These are phyloP conservation scores for Apoderus coryli DNA, from an alignment of 2,888 invertebrate species.

Conservation along the genomic window DNA sequence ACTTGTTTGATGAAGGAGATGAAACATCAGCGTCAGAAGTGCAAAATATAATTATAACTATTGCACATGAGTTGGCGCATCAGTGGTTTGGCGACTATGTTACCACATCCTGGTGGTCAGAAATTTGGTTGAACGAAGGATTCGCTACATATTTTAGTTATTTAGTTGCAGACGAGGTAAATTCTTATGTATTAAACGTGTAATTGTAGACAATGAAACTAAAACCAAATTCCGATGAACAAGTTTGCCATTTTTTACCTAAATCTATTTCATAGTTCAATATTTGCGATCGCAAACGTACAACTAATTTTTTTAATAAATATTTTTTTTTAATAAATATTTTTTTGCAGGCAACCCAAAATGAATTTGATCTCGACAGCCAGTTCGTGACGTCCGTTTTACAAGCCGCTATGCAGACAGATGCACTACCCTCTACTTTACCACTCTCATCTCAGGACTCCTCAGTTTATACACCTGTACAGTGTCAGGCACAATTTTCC, in stretches of 20 bases:
- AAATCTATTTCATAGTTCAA: too few relatives aligned
- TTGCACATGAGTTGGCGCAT: slow-evolving; percentile 66
- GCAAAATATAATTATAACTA: slow-evolving; percentile 47
- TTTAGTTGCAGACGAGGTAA: slow-evolving; percentile 41
- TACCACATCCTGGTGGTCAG: slow-evolving; percentile 61
- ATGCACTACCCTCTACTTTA: slow-evolving; percentile 26
- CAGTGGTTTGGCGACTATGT: slow-evolving; percentile 72
- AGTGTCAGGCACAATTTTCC: slow-evolving; percentile 40
- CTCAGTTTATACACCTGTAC: slow-evolving; percentile 35
- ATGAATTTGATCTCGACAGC: slow-evolving; percentile 45
- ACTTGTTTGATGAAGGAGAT: slow-evolving; percentile 18
- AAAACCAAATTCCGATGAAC: too few relatives aligned
- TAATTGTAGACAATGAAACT: too few relatives aligned
- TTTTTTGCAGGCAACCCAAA: too few relatives aligned
- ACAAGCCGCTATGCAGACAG: slow-evolving; percentile 33
- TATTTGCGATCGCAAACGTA: too few relatives aligned
- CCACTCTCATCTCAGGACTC: slow-evolving; percentile 36
- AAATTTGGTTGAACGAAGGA: slow-evolving; percentile 59
- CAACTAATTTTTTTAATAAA: too few relatives aligned
- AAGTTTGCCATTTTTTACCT: too few relatives aligned
- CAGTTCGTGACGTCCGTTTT: slow-evolving; percentile 54
- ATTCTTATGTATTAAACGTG: slow-evolving; percentile 9
- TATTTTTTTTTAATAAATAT: too few relatives aligned
- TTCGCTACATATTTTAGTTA: slow-evolving; percentile 64
- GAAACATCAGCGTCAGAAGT: slow-evolving; percentile 15